These are phyloP conservation scores for Ochropleura leucogaster DNA, from an alignment of 2,888 invertebrate genomes.

Conservation along the genomic window DNA sequence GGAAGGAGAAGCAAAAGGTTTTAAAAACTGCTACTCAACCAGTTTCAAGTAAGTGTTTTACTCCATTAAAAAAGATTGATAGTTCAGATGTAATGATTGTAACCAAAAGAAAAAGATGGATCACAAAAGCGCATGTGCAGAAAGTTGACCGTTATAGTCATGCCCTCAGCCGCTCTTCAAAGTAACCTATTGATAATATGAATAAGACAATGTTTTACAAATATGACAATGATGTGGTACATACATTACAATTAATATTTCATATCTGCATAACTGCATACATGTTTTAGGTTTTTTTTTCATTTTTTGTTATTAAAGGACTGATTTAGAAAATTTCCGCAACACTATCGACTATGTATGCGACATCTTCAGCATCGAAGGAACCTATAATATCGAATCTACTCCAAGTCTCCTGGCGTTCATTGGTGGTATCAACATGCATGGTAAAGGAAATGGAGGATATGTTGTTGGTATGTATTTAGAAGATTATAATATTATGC, in stretches of 20 bases:
- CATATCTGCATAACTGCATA: neutral
- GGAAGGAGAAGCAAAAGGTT: constrained; percentile 46
- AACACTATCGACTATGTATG: constrained; percentile 26
- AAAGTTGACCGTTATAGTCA: neutral
- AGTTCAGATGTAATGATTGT: neutral
- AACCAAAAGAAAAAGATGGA: neutral
- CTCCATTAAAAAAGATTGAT: neutral
- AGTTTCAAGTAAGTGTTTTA: constrained; percentile 40
- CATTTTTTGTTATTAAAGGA: constrained; percentile 29
- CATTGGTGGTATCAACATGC: constrained; percentile 48
- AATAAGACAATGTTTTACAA: neutral
- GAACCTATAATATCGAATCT: constrained; percentile 37
- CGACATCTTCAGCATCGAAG: constrained; percentile 27
- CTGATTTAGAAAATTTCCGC: neutral
- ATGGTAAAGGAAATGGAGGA: constrained; percentile 51
- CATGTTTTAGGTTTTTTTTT: neutral
- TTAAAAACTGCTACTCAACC: constrained; percentile 33
- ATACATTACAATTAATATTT: neutral
- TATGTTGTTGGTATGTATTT: constrained; percentile 36
- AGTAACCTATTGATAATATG: no score
- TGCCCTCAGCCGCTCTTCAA: neutral
- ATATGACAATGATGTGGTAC: neutral
- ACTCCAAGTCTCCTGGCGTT: constrained; percentile 42
- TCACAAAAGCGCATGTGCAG: neutral
- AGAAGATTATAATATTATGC: neutral